Percentiles rank a stretch among this genome's conserved stretches.
Conservation (phyloP, 2,888 invertebrate genomes). For the Polydrusus pterygomalis region DNA sequence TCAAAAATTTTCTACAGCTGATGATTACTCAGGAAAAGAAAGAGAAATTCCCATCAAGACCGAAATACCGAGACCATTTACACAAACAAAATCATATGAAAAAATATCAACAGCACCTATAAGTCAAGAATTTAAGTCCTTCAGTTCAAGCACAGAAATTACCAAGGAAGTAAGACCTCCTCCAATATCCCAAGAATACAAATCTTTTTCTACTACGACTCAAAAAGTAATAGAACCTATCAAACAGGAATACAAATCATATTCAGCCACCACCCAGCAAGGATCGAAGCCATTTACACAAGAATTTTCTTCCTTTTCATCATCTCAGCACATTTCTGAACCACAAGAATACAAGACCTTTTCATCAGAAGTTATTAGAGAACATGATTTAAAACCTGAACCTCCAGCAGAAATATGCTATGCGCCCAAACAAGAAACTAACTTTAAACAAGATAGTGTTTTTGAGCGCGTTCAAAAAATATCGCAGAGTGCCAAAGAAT, state of each 20-base stretch:
- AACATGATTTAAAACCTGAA: slow-evolving; percentile 78
- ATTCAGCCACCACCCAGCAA: slow-evolving; percentile 37
- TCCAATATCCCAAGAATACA: slow-evolving; percentile 48
- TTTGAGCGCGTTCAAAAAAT: slow-evolving; percentile 77
- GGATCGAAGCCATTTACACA: slow-evolving; percentile 52
- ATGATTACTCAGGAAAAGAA: slow-evolving; percentile 49
- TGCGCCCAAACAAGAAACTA: slow-evolving; percentile 72
- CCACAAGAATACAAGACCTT: slow-evolving; percentile 50
- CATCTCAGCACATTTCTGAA: slow-evolving; percentile 64
- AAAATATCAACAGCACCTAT: slow-evolving; percentile 51
- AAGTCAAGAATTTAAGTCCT: slow-evolving; percentile 60
- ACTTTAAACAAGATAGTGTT: slow-evolving; percentile 73
- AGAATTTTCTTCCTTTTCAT: slow-evolving; percentile 58
- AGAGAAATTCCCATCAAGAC: slow-evolving; percentile 64
- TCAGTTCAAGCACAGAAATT: slow-evolving; percentile 53
- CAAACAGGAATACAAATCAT: slow-evolving; percentile 54
- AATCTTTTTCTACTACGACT: slow-evolving; percentile 44
- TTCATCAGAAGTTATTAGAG: slow-evolving; percentile 57
- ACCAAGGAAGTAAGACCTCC: slow-evolving; percentile 46
- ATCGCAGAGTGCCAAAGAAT: slow-evolving; percentile 75
- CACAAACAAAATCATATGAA: slow-evolving; percentile 49
- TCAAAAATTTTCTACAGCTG: slow-evolving; percentile 67
- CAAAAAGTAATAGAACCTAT: slow-evolving; percentile 47
- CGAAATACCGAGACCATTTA: slow-evolving; percentile 62
- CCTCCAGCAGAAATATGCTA: slow-evolving; percentile 82